Percentiles rank a stretch among this genome's conserved stretches.
Evolutionary conservation across 2,888 invertebrate genomes (phyloP).

Genomic region (Phanerotoma sp.): DNA sequence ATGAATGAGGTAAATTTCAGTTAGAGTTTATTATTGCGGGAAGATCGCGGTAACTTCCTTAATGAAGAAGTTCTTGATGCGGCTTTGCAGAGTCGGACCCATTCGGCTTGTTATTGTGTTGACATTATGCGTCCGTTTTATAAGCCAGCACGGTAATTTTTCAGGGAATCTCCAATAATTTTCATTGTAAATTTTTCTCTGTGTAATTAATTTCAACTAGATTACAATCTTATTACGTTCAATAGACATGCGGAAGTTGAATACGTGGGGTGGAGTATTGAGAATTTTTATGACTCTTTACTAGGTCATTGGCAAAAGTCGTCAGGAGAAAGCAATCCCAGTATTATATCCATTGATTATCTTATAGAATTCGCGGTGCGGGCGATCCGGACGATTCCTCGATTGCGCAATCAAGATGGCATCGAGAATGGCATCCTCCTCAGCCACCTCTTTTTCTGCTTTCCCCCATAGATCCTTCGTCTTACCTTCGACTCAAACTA

Average conservation of each 20-base stretch:
- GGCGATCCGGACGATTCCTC: slow-evolving; percentile 36
- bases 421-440: slow-evolving; percentile 52
- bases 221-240: too few relatives aligned
- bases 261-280: not conserved
- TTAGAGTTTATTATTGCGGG: too few relatives aligned
- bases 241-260: not conserved
- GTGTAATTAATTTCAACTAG: too few relatives aligned
- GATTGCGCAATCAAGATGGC: slow-evolving; percentile 55
- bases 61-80: too few relatives aligned
- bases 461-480: not conserved
- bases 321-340: slow-evolving; percentile 9
- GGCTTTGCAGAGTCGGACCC: too few relatives aligned
- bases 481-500: slow-evolving; percentile 51
- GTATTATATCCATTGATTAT: slow-evolving; percentile 44
- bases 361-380: slow-evolving; percentile 39
- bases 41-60: too few relatives aligned
- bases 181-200: too few relatives aligned
- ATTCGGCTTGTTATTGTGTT: too few relatives aligned
- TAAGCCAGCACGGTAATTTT: too few relatives aligned
- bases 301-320: slow-evolving; percentile 12
- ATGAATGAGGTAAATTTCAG: too few relatives aligned
- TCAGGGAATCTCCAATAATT: too few relatives aligned
- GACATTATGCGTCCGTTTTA: too few relatives aligned
- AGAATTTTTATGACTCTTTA: slow-evolving; percentile 10
- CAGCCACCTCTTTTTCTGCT: not conserved